These are phyloP conservation scores for Procavia capensis DNA, from an alignment of 2,113 vertebrate genomes.

Conservation along the genomic window DNA sequence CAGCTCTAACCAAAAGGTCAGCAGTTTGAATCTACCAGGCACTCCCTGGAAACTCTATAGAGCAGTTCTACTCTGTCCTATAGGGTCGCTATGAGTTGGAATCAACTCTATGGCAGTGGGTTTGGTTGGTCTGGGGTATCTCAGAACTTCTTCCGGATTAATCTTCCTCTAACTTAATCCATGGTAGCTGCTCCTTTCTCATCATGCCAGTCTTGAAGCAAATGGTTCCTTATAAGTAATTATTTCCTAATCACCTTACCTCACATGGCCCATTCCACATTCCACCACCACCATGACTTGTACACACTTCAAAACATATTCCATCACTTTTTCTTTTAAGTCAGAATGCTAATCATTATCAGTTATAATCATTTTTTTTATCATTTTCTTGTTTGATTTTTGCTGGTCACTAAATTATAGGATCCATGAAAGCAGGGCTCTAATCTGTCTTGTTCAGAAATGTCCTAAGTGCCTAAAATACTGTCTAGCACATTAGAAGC, in stretches of 20 bases:
- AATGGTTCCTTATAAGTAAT: background rate
- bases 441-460: background rate
- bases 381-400: conserved; percentile 11
- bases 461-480: background rate
- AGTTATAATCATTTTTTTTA: background rate
- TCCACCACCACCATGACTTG: background rate
- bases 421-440: background rate
- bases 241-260: background rate
- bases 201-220: background rate
- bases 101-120: too few relatives aligned
- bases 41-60: too few relatives aligned
- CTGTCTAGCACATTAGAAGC: background rate
- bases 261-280: background rate
- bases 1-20: too few relatives aligned
- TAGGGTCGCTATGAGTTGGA: too few relatives aligned
- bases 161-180: background rate
- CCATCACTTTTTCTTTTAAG: background rate
- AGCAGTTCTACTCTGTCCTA: too few relatives aligned
- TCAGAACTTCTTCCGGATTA: background rate
- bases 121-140: too few relatives aligned
- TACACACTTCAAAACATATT: background rate
- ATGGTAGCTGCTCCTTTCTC: background rate
- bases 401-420: background rate
- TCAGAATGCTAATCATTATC: background rate
- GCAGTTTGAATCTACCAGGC: too few relatives aligned